Evolutionary conservation across 1,140 invertebrate species (phyloP).

Genomic region (Formica selysi): DNA sequence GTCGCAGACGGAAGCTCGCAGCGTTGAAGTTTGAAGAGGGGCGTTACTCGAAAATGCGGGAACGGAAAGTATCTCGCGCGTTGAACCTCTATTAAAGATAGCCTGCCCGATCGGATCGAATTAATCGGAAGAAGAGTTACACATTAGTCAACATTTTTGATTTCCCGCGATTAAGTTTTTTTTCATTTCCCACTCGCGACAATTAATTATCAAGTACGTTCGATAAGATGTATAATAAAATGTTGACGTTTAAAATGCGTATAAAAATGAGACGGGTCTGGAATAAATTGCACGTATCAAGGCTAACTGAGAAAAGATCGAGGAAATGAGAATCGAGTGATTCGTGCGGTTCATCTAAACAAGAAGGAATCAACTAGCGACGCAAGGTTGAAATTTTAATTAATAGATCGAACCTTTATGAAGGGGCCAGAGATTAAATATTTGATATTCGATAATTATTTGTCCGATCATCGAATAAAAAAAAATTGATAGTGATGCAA

Average conservation of each 20-base stretch:
- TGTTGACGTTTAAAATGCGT: neutral
- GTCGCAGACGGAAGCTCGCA: neutral
- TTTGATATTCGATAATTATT: neutral
- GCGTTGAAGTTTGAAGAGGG: neutral
- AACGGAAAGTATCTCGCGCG: neutral
- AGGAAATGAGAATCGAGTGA: conserved; percentile 13
- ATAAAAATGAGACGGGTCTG: neutral
- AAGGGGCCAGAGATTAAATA: neutral
- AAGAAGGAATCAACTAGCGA: neutral
- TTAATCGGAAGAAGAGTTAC: neutral
- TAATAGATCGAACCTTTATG: neutral
- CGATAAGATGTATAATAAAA: neutral
- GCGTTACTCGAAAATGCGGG: neutral
- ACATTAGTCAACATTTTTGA: too few species aligned
- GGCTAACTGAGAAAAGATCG: conserved; percentile 9
- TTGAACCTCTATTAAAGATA: neutral
- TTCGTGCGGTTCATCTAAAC: neutral
- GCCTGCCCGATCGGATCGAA: neutral
- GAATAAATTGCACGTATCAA: neutral
- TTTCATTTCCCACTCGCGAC: neutral
- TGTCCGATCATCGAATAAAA: neutral
- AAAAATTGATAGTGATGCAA: too few species aligned
- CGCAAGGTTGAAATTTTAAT: neutral
- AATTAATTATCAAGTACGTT: neutral
- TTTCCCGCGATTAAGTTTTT: neutral